Evolutionary conservation across 2,888 invertebrate genomes (phyloP), one percentile per base, ranked within the genome.

Genomic region (Anoplius nigerrimus): DNA sequence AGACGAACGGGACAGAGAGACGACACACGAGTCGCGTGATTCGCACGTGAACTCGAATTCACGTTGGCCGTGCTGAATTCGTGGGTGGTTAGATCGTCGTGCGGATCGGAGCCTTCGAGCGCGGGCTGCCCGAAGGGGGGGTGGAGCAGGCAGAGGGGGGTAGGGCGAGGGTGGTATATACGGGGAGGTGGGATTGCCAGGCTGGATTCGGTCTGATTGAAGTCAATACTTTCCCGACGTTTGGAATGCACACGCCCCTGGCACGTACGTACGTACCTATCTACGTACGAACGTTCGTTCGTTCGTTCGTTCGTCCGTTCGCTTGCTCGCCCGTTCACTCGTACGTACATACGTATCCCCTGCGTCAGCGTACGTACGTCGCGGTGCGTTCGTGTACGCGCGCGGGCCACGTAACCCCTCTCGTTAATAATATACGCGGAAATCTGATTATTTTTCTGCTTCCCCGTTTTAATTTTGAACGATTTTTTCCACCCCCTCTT

Each of bases 371-470:
- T n/a, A n/a, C n/a, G n/a, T n/a, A n/a, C n/a, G n/a, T n/a, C n/a
- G n/a, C n/a, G n/a, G n/a, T n/a, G n/a, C n/a, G n/a, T n/a, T n/a
- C n/a, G 67, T 79, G 77, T 80, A 80, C 34, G 34, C 11, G 11
- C 48, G 48, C 48, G 3, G n/a, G 16, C 48, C 48, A 48, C 48
- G 48, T 48, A 48, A 34, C 48, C 48, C 48, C 81, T 82, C 79
- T 80, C 85, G 82, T 85, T 87, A 86, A 87, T 87, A 86, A 87
- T 87, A 86, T 85, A 87, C 84, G 84, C 80, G 83, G 81, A 86
- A 86, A 87, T 86, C 87, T 86, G 86, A 87, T 87, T 87, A 87
- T 87, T 87, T 87, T 86, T 86, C 84, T 85, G 81, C 83, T 81
- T 80, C 82, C 74, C 82, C 80, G 83, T 85, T 87, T 88, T 87